Conservation (phyloP, 2,888 invertebrate species). For the Iphiclides podalirius region DNA sequence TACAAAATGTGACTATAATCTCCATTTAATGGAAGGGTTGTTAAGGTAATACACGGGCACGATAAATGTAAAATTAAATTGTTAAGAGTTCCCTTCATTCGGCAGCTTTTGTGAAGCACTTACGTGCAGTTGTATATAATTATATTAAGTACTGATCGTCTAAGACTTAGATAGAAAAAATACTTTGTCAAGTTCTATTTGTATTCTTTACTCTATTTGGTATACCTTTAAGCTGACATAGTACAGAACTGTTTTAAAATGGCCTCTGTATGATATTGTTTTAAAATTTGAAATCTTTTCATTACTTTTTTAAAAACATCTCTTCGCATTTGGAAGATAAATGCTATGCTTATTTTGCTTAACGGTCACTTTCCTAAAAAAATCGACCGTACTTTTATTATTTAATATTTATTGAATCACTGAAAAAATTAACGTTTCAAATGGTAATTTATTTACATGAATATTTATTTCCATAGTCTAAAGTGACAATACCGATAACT, state of each 20-base stretch:
- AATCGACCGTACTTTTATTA: background rate
- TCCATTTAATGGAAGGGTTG: constrained; percentile 48
- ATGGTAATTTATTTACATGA: constrained; percentile 23
- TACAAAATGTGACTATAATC: constrained; percentile 76
- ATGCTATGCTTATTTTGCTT: constrained; percentile 13
- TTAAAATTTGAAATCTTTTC: background rate
- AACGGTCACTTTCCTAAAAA: constrained; percentile 5
- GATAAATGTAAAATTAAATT: constrained; percentile 33
- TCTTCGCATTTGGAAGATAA: background rate
- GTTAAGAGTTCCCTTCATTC: constrained; percentile 58
- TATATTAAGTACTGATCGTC: constrained; percentile 62
- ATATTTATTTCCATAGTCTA: constrained; percentile 37
- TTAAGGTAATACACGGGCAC: constrained; percentile 34
- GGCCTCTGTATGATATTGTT: background rate
- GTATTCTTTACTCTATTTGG: constrained; percentile 6
- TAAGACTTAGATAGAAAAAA: constrained; percentile 70
- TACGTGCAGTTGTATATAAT: constrained; percentile 62
- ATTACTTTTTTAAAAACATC: background rate
- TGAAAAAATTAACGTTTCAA: constrained; percentile 24
- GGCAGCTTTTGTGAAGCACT: constrained; percentile 69
- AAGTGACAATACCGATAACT: constrained; percentile 63
- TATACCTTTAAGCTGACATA: background rate
- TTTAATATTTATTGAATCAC: constrained; percentile 10
- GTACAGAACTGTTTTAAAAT: background rate
- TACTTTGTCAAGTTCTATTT: constrained; percentile 30